phyloP scores from a whole-genome alignment of 2,888 invertebrate species.

The Branchipolynoe longqiensis region DNA sequence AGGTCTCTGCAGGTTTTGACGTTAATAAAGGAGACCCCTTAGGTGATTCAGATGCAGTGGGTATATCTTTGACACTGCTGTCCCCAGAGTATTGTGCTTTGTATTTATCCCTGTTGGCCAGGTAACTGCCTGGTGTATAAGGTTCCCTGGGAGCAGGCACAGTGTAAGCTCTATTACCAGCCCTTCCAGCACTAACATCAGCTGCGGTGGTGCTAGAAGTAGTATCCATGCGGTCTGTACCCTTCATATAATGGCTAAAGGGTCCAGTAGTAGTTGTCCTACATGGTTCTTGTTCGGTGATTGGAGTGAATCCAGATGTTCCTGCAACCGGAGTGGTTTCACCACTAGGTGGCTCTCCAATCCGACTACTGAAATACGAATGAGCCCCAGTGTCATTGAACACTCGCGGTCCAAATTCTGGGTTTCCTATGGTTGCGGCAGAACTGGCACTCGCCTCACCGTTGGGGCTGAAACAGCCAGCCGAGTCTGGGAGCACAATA shows the following conservation, averaged over 20 bases:
- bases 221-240: not conserved
- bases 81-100: not conserved
- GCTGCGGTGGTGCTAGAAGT: not conserved
- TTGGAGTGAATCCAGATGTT: not conserved
- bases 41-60: not conserved
- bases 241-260: not conserved
- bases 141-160: too few species aligned
- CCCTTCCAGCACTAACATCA: not conserved
- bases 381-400: not conserved
- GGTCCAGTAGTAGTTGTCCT: not conserved
- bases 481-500: slow-evolving; percentile 3
- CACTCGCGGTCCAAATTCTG: not conserved
- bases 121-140: slow-evolving; percentile 30
- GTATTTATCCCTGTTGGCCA: slow-evolving; percentile 37
- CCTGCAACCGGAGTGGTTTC: not conserved
- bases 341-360: not conserved
- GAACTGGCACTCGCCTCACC: not conserved
- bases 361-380: not conserved
- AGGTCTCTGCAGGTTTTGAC: not conserved
- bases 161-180: not conserved
- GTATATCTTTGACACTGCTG: too few species aligned
- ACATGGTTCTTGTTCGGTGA: not conserved
- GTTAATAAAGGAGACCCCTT: not conserved
- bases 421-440: not conserved
- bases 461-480: not conserved